phyloP scores from a whole-genome alignment of 1,140 invertebrate genomes.

The Mizuhopecten yessoensis region DNA sequence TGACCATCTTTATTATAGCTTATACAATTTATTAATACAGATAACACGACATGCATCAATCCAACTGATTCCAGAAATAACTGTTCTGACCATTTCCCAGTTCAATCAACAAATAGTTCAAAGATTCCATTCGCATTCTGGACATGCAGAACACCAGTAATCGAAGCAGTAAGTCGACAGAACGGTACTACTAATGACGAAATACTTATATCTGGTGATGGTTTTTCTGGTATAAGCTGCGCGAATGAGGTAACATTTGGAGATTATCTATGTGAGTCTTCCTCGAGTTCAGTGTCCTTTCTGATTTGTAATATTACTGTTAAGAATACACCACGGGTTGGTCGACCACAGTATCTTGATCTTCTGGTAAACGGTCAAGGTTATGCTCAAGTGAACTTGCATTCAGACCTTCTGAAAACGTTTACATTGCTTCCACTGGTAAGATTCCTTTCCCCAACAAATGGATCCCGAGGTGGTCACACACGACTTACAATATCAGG shows the following conservation, averaged over 20 bases:
- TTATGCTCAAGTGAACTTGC: constrained; percentile 64
- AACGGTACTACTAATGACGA: constrained; percentile 65
- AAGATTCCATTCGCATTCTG: constrained; percentile 69
- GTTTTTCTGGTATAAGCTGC: constrained; percentile 67
- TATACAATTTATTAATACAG: too few relatives aligned
- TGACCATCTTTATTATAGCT: too few relatives aligned
- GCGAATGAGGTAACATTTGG: constrained; percentile 70
- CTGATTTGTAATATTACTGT: constrained; percentile 57
- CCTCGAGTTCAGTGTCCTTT: constrained; percentile 30
- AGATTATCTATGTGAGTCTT: constrained; percentile 51
- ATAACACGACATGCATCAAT: constrained; percentile 50
- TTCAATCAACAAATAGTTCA: not conserved
- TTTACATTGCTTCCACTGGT: constrained; percentile 67
- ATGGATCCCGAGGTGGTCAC: constrained; percentile 68
- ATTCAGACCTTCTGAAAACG: constrained; percentile 42
- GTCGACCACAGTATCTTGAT: constrained; percentile 60
- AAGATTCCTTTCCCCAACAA: constrained; percentile 57
- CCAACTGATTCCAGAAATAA: not conserved
- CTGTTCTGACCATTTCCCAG: constrained; percentile 54
- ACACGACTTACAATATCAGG: constrained; percentile 67
- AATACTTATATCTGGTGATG: constrained; percentile 67
- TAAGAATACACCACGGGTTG: constrained; percentile 57
- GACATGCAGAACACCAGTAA: constrained; percentile 67
- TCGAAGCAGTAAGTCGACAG: constrained; percentile 63
- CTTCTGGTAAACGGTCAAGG: constrained; percentile 70